phyloP scores from a whole-genome alignment of 2,113 vertebrate species.

The Petromus typicus region DNA sequence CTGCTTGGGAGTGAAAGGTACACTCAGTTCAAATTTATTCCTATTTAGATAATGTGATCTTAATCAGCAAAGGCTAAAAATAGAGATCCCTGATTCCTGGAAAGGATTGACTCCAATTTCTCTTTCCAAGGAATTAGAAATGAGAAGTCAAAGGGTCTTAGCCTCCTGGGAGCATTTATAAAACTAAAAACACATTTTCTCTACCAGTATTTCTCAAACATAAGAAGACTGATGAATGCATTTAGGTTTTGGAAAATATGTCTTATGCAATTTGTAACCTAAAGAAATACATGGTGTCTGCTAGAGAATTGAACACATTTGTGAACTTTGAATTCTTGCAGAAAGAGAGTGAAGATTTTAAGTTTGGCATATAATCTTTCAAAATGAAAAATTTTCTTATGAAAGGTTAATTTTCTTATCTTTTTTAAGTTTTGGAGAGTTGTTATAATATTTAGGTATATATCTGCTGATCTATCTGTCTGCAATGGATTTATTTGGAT shows the following conservation, averaged over 20 bases:
- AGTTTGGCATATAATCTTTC: background rate
- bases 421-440: background rate
- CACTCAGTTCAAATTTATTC: slow-evolving; percentile 54
- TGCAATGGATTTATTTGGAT: background rate
- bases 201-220: slow-evolving; percentile 46
- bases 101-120: slow-evolving; percentile 72
- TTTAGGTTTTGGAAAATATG: slow-evolving; percentile 30
- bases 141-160: slow-evolving; percentile 47
- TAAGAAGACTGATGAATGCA: background rate
- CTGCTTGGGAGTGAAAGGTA: slow-evolving; percentile 28
- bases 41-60: slow-evolving; percentile 65
- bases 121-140: slow-evolving; percentile 73
- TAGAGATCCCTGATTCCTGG: slow-evolving; percentile 63
- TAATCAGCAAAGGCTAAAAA: slow-evolving; percentile 68
- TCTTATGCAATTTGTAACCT: background rate
- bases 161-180: slow-evolving; percentile 45
- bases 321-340: background rate
- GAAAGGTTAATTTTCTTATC: background rate
- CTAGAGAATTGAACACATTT: background rate
- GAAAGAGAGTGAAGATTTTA: background rate
- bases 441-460: background rate
- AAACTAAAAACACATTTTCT: slow-evolving; percentile 56
- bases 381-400: background rate
- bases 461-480: background rate
- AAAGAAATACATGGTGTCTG: background rate